A percentile compares a stretch with the other conserved stretches of the same genome.
These are phyloP conservation scores for Ailurus styani DNA, from an alignment of 2,113 vertebrate species.

Conservation along the genomic window DNA sequence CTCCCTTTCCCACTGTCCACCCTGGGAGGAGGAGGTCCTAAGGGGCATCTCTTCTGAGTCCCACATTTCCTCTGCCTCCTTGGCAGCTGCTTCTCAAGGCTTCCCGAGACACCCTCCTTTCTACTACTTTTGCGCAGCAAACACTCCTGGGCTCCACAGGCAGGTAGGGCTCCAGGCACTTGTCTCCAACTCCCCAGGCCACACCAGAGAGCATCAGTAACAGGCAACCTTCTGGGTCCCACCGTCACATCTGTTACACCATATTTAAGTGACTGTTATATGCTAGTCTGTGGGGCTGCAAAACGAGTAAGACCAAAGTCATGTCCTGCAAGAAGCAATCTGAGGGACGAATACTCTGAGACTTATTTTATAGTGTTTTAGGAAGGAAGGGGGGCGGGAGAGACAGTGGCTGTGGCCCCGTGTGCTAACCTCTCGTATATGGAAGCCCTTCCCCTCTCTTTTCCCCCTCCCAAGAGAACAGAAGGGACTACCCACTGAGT, in stretches of 20 bases:
- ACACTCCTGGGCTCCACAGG: background rate
- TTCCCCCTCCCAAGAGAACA: background rate
- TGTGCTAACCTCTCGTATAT: background rate
- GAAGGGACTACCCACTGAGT: background rate
- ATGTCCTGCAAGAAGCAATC: background rate
- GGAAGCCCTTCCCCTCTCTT: background rate
- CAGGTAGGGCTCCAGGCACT: background rate
- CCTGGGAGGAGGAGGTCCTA: background rate
- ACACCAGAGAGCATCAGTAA: background rate
- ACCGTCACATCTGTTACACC: background rate
- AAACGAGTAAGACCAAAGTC: background rate
- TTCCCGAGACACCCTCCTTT: background rate
- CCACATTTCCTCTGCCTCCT: background rate
- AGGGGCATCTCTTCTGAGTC: background rate
- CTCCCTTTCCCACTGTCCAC: background rate
- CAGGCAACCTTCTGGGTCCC: background rate
- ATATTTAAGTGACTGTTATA: background rate
- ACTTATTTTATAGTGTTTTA: background rate
- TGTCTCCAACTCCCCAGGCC: background rate
- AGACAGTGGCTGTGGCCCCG: background rate
- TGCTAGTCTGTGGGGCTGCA: background rate
- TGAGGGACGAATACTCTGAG: background rate
- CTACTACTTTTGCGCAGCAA: background rate
- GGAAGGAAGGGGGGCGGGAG: background rate
- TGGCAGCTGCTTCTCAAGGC: background rate